Base-by-base conservation (phyloP, 2,113 vertebrate genomes). In the Xyrauchen texanus region DNA sequence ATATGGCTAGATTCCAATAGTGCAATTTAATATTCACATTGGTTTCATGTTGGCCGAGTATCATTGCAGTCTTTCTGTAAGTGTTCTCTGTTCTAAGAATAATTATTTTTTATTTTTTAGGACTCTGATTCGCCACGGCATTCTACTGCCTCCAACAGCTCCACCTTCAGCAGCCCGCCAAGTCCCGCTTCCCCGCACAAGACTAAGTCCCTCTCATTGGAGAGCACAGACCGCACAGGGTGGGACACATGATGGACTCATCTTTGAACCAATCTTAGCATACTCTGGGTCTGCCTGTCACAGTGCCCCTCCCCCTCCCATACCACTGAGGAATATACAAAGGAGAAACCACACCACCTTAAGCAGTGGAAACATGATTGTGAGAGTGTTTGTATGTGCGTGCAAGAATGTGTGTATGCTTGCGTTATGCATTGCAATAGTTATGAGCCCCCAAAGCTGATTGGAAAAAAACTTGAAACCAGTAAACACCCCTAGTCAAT, bases 91-190 rank as follows among this genome's bases (percentile, higher is more conserved):
- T 34, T 34, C 21, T 34, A 34, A 34, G 21, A 34, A 34, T 34
- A 34, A 34, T 34, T 34, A 1, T 34, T 34, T 34, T 34, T 46
- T 64, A 21, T 60, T 53, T 68, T 88, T 6, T 93, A 99, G 97
- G 98, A 99, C 89, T 99, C 98, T 0, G 98, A 98, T 84, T 99
- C 98, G 49, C 97, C 97, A 0, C 93, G 97, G 78, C 98, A 98
- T 88, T 99, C 98, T 60, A 98, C 97, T 0, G 98, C 98, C 73
- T 99, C 98, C 3, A 99, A 98, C 93, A 99, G 98, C 89, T 99
- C 98, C 88, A 98, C 97, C 91, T 95, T 99, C 92, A 99, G 98
- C 94, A 98, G 98, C 90, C 98, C 98, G 5, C 97, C 97, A 57
- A 99, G 97, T 87, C 98, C 97, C 0, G 90, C 94, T 77, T 98